Base-by-base conservation (phyloP, 1,140 invertebrate species). In the Camponotus vicinus region DNA sequence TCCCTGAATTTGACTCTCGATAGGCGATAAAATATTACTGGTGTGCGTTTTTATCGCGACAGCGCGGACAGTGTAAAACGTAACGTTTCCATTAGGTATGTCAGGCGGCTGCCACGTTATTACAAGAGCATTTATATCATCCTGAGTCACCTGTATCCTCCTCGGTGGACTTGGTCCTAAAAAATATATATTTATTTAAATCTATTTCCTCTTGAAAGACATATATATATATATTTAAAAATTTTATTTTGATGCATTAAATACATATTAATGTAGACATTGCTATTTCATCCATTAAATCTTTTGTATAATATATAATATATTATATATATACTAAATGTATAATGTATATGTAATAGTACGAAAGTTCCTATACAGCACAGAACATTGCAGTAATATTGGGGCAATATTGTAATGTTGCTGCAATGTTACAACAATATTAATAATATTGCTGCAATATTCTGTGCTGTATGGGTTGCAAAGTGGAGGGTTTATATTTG, bases 1-100 rank as follows among this genome's bases (percentile, higher is more conserved):
- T 18, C 95, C 94, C 87, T 95, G 93, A 5, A 95, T 91, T 91
- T 94, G 94, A 80, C 93, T 92, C 79, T 95, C 93, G 42, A 94
- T 85, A 6, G 92, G 89, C n/a, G 91, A 85, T 49, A 95, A 52
- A 34, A 78, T 78, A 76, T 91, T 87, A 6, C 84, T 90, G 3
- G 94, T 87, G 63, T 90, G 85, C 0, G 93, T 94, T 83, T 93
- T n/a, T 27, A 93, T 52, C n/a, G 88, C 89, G 21, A 82, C 77
- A 49, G 94, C 94, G 13, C 89, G 91, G 3, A 97, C 93, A 15
- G 95, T 95, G 91, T 97, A 97, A 9, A 95, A 95, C 11, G 91
- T 93, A 73, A 97, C 94, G 3, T 95, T 93, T 18, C 97, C 97
- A 93, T 97, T 97, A 3, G 96, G 94, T 78, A 96, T 94, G 27